Evolutionary conservation across 2,888 invertebrate genomes (phyloP).

Genomic region (Agrotis exclamationis): DNA sequence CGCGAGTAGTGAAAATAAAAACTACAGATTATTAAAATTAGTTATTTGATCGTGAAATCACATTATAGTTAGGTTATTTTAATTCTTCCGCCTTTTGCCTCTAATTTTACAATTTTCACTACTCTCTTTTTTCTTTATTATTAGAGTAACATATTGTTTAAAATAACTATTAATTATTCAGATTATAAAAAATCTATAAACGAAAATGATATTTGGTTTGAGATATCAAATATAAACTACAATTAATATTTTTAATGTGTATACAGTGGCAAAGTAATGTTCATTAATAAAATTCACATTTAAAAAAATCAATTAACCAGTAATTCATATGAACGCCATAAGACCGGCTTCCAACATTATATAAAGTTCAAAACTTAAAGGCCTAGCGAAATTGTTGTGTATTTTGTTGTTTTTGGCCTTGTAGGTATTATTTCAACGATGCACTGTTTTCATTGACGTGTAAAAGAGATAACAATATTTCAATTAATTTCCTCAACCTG

Average conservation of each 20-base stretch:
- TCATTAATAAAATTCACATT: neutral
- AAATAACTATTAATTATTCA: neutral
- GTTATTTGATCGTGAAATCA: conserved; percentile 43
- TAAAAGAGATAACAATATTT: conserved; percentile 51
- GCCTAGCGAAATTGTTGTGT: conserved; percentile 62
- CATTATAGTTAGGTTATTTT: conserved; percentile 54
- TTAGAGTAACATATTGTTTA: neutral
- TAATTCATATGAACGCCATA: conserved; percentile 11
- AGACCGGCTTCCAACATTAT: conserved; percentile 62
- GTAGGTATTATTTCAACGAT: conserved; percentile 46
- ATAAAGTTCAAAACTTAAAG: conserved; percentile 42
- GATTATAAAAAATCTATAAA: conserved; percentile 3
- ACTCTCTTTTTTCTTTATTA: conserved; percentile 24
- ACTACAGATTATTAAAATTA: conserved; percentile 15
- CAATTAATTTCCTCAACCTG: conserved; percentile 74
- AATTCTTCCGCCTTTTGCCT: conserved; percentile 58
- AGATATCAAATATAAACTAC: conserved; percentile 1
- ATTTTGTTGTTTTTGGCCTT: conserved; percentile 46
- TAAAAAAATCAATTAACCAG: conserved; percentile 6
- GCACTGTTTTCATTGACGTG: conserved; percentile 12
- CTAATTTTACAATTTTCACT: conserved; percentile 50
- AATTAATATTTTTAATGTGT: neutral
- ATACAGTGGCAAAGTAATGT: conserved; percentile 21
- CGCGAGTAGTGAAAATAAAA: conserved; percentile 40
- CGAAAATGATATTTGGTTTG: conserved; percentile 5